Base-by-base conservation (phyloP, 1,140 invertebrate species). In the Sitophilus oryzae region DNA sequence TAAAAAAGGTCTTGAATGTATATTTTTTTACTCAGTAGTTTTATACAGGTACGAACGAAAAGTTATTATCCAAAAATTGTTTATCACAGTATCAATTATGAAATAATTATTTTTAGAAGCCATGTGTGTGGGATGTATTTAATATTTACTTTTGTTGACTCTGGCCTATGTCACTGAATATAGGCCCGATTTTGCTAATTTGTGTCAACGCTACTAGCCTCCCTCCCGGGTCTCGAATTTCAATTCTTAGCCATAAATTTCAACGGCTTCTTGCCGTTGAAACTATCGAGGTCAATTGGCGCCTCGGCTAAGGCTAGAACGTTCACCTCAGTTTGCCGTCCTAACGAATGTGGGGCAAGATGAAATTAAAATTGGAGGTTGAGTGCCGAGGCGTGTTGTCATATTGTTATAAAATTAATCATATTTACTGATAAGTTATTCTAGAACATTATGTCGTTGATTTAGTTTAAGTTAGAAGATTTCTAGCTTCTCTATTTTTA, bases 341-440 rank as follows among this genome's bases (percentile, higher is more conserved):
- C 65, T 49, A 52, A 44, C 52, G 61, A 70, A 71, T 70, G 66
- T 71, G 64, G 69, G 68, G 63, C 69, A 71, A 71, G 69, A 71
- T 71, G 68, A 69, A 71, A 71, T 71, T 71, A 70, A 70, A 54
- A 64, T 58, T 70, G 65, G 66, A 71, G 66, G 67, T 66, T 71
- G 63, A 64, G 58, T 64, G 60, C 34, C 42, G 44, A 34, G 41
- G 25, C 10, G 18, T 5, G 34, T 48, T 48, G 46, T 15, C 30
- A 16, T 5, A 30, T 30, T 11, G 5, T 30, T 11, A 11, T 11
- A 11, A 5, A 30, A 30, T 30, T 30, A 30, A 30, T 11, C 5
- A 11, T 30, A 5, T 11, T 30, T 30, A 6, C 5, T 30, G 25
- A 30, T 30, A 30, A 6, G 25, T n/a, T n/a, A n/a, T n/a, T n/a